A percentile compares a stretch with the other conserved stretches of the same genome.
phyloP scores from a whole-genome alignment of 2,888 invertebrate species.

The Sylvicola fuscatus region DNA sequence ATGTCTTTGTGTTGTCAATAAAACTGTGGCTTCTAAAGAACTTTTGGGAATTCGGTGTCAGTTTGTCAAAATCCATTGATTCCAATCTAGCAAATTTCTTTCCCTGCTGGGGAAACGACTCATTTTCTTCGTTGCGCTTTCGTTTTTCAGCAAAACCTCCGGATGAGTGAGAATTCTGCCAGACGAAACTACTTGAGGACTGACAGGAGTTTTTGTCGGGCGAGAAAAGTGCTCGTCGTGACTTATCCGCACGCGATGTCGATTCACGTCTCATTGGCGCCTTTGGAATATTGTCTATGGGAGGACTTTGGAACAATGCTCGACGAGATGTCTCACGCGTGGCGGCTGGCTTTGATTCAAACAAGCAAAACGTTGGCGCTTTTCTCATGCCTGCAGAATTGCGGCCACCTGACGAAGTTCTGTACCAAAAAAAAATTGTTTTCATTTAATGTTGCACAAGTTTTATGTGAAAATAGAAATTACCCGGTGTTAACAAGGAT shows the following conservation, averaged over 20 bases:
- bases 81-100: conserved; percentile 4
- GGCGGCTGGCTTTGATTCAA: conserved; percentile 10
- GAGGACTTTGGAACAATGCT: conserved; percentile 55
- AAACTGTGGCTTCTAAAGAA: no score
- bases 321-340: conserved; percentile 41
- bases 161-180: background rate
- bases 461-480: conserved; percentile 9
- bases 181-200: background rate
- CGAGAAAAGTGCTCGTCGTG: conserved; percentile 46
- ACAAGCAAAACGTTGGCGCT: conserved; percentile 10
- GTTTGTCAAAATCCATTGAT: conserved; percentile 10
- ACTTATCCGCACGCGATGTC: conserved; percentile 31
- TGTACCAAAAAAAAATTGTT: background rate
- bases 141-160: background rate
- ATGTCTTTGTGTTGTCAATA: no score
- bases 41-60: conserved; percentile 17
- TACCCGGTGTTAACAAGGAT: conserved; percentile 36
- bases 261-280: conserved; percentile 21
- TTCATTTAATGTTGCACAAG: no score
- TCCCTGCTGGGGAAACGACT: no score
- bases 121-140: no score
- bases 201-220: conserved; percentile 25
- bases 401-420: background rate
- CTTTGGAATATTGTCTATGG: conserved; percentile 19
- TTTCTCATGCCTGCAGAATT: conserved; percentile 17